Base-by-base conservation (phyloP, 2,888 invertebrate species). In the Trissolcus japonicus region DNA sequence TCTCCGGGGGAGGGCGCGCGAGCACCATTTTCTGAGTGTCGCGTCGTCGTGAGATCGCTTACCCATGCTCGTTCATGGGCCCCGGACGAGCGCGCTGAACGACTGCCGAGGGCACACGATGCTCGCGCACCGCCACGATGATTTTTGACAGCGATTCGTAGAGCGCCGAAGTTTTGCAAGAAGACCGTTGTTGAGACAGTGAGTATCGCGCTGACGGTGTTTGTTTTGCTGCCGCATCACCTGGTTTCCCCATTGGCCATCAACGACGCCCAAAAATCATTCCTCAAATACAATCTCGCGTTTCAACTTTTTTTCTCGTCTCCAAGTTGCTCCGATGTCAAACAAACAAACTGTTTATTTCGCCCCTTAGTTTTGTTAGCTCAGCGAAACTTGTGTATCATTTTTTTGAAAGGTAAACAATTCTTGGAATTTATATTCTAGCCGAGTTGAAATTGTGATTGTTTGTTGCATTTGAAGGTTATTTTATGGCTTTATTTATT, bases 61-160 rank as follows among this genome's bases (percentile, higher is more conserved):
- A 19, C 16, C 50, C 50, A 19, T 51, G 50, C 50, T 51, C 50
- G 50, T 51, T 51, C 50, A 51, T 51, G 50, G 50, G 19, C 50
- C 50, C 50, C 50, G 50, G 17, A 51, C 50, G 50, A 17, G 17
- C 50, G 50, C n/a, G 50, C 35, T 35, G 35, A 35, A 35, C 35
- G 35, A 35, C 35, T 54, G 53, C 21, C 25, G 14, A n/a, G 46
- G 14, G 46, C 46, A 21, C 25, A 25, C 21, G 25, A n/a, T 46
- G 35, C 16, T 46, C 46, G 46, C 53, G 25, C 53, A n/a, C n/a
- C 53, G 25, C 53, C 21, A 25, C 53, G 29, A 54, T 54, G 54
- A 25, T 54, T 29, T 25, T 29, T 54, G 54, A 54, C 54, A 54
- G 29, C 54, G 54, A 29, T n/a, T 25, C 35, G 54, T 54, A 54